phyloP scores from a whole-genome alignment of 2,113 vertebrate species.

The Apistogramma diplotaenia region DNA sequence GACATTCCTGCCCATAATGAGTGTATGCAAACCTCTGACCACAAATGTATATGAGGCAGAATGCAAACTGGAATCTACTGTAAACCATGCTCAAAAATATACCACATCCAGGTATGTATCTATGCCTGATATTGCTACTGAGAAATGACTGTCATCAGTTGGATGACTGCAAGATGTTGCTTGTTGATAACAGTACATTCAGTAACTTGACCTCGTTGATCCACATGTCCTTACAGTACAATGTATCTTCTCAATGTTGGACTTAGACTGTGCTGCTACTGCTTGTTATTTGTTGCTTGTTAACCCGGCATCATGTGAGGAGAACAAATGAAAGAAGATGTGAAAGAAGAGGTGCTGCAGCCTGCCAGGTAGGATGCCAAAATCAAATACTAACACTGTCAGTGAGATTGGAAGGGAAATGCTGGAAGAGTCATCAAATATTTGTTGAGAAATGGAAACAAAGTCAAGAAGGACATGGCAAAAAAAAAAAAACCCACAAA shows the following conservation, averaged over 20 bases:
- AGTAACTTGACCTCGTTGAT: neutral
- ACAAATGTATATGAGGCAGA: neutral
- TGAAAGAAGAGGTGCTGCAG: neutral
- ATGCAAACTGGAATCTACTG: neutral
- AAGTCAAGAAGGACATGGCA: neutral
- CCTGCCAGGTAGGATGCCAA: neutral
- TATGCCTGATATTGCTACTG: neutral
- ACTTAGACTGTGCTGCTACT: neutral
- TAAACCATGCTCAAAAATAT: neutral
- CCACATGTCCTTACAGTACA: neutral
- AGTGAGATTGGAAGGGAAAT: neutral
- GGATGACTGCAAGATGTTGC: neutral
- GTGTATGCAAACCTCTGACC: neutral
- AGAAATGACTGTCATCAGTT: neutral
- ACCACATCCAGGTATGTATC: neutral
- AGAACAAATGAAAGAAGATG: neutral
- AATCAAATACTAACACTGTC: conserved; percentile 6
- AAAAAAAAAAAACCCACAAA: neutral
- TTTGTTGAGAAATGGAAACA: conserved; percentile 19
- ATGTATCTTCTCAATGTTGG: neutral
- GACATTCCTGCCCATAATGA: neutral
- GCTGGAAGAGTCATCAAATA: neutral
- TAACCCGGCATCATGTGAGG: neutral
- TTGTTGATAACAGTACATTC: neutral
- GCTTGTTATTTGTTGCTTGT: conserved; percentile 15